Evolutionary conservation across 2,888 invertebrate genomes (phyloP), one percentile per base, ranked within the genome.

Genomic region (Sthenelais limicola): DNA sequence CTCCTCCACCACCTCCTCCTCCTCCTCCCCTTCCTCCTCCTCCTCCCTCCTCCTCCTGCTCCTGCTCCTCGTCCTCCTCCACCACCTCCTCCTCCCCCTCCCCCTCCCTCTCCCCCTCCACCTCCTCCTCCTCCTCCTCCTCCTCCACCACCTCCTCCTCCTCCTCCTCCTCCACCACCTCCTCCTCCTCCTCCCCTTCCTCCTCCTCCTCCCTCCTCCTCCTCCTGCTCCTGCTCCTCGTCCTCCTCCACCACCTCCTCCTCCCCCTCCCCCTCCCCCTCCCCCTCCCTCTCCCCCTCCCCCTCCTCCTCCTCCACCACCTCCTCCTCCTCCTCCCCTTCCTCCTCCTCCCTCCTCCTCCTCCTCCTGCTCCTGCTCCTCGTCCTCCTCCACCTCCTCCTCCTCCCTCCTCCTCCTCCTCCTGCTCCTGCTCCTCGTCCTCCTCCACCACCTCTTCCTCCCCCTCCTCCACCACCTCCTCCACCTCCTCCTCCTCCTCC

Each of bases 1-100:
- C n/a, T n/a, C 47, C n/a, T n/a, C n/a, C 47, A 15, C 47, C 47
- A 15, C 47, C 47, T 43, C 47, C 47, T 43, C 47, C n/a, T n/a
- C n/a, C 47, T n/a, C n/a, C 47, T n/a, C n/a, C 47, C 47, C n/a
- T n/a, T n/a, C n/a, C 47, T 43, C 47, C 47, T 43, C 47, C 47
- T 43, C 47, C n/a, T n/a, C n/a, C 47, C 47, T 43, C n/a, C n/a
- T n/a, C 47, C 47, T n/a, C 47, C 47, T n/a, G 12, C 47, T n/a
- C n/a, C 47, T 43, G 12, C 47, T n/a, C 47, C 47, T 43, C 47
- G 12, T n/a, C 24, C 12, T 15, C 28, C 21, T 15, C 28, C 12
- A 12, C 62, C 15, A 15, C 26, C 7, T 12, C n/a, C 62, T 12
- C 21, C 12, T 12, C 12, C 21, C 24, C 21, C 24, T 12, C 24